Conservation (phyloP, 2,113 vertebrate species). For the Hippoglossus stenolepis region DNA sequence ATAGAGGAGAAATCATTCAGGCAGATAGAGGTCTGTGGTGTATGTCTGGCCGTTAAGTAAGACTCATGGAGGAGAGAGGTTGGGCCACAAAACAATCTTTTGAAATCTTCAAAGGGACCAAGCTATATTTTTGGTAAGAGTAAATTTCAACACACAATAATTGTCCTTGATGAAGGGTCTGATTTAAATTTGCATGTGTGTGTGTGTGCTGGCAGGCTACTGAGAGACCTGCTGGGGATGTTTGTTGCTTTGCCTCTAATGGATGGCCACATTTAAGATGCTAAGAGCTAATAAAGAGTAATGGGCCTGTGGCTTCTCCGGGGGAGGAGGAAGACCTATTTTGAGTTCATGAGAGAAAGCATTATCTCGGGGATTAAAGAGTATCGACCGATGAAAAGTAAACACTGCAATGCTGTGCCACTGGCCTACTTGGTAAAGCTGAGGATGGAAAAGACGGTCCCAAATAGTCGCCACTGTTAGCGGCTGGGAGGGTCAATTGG, state of each 20-base stretch:
- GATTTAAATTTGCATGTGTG: constrained; percentile 46
- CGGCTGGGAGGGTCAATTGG: constrained; percentile 47
- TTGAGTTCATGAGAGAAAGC: constrained; percentile 78
- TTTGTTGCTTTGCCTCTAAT: constrained; percentile 72
- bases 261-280: constrained; percentile 77
- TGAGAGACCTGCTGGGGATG: constrained; percentile 55
- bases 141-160: constrained; percentile 57
- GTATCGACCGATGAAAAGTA: constrained; percentile 76
- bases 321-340: constrained; percentile 71
- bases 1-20: constrained; percentile 79
- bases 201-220: constrained; percentile 33
- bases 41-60: constrained; percentile 49
- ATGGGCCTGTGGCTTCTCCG: constrained; percentile 68
- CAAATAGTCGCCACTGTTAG: constrained; percentile 31
- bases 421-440: constrained; percentile 63
- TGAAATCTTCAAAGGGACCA: constrained; percentile 28
- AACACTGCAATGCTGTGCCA: constrained; percentile 64
- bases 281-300: constrained; percentile 83
- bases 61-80: constrained; percentile 29
- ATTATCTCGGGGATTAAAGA: constrained; percentile 79
- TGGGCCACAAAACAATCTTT: constrained; percentile 30
- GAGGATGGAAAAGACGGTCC: constrained; percentile 44
- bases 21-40: constrained; percentile 70
- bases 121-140: constrained; percentile 50
- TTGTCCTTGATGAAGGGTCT: constrained; percentile 67